These are phyloP conservation scores for Drosophila ercepeae DNA, from an alignment of 1,140 invertebrate genomes.

Conservation along the genomic window DNA sequence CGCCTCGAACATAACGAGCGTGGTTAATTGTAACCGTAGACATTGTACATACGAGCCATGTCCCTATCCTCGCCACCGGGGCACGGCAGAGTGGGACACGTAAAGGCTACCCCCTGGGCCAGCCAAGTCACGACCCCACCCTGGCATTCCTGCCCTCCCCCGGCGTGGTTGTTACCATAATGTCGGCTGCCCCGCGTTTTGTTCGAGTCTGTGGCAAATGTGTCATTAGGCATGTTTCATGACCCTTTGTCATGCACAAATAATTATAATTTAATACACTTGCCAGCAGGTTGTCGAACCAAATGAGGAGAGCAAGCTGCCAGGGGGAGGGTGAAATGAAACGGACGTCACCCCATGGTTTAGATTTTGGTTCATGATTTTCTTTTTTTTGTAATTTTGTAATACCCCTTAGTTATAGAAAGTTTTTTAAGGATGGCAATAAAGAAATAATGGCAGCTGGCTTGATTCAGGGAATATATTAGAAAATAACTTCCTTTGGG, in stretches of 20 bases:
- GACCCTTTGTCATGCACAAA: conserved; percentile 82
- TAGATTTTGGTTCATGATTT: conserved; percentile 41
- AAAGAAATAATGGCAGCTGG: background rate
- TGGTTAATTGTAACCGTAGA: conserved; percentile 66
- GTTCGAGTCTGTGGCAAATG: conserved; percentile 78
- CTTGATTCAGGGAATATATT: too few relatives aligned
- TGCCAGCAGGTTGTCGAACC: conserved; percentile 45
- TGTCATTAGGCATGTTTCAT: conserved; percentile 82
- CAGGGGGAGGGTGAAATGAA: background rate
- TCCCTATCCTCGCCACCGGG: conserved; percentile 41
- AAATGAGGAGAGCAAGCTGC: background rate
- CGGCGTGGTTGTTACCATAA: conserved; percentile 11
- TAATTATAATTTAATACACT: conserved; percentile 83
- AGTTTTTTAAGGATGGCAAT: background rate
- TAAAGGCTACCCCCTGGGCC: conserved; percentile 21
- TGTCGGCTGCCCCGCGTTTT: conserved; percentile 54
- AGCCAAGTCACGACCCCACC: conserved; percentile 23
- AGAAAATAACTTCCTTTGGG: too few relatives aligned
- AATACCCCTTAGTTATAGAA: conserved; percentile 19
- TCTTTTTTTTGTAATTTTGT: too few relatives aligned
- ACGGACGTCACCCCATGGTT: conserved; percentile 29
- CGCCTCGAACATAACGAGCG: conserved; percentile 73
- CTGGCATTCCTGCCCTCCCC: background rate
- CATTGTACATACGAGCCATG: conserved; percentile 30
- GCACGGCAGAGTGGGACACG: conserved; percentile 22